phyloP scores from a whole-genome alignment of 2,113 vertebrate species.

The Aleadryas rufinucha region DNA sequence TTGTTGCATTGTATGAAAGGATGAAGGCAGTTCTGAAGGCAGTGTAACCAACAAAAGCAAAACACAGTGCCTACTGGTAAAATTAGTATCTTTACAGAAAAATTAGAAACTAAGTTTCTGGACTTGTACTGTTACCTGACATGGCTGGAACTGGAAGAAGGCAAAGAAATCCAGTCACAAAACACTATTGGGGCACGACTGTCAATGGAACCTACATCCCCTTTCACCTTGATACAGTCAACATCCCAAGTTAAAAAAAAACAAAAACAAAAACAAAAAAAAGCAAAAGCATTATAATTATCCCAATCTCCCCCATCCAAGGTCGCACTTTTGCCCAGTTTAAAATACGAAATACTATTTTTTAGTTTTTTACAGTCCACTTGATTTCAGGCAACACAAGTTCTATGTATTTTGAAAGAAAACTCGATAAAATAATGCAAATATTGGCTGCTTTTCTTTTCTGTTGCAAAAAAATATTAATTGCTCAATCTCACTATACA shows the following conservation, averaged over 20 bases:
- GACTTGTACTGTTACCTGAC: neutral
- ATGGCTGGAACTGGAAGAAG: neutral
- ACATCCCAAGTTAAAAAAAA: neutral
- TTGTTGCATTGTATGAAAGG: neutral
- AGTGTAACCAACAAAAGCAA: neutral
- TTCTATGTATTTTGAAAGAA: neutral
- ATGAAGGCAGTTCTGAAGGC: neutral
- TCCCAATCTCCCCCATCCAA: neutral
- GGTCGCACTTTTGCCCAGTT: neutral
- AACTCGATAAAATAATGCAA: neutral
- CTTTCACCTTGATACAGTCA: neutral
- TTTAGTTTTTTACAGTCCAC: neutral
- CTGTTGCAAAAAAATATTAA: neutral
- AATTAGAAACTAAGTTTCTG: neutral
- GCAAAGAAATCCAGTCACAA: neutral
- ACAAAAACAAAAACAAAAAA: neutral
- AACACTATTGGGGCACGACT: rapidly evolving
- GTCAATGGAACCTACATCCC: neutral
- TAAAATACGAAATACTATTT: neutral
- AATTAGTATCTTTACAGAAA: neutral
- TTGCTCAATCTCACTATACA: neutral
- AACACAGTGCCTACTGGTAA: neutral
- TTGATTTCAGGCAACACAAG: neutral
- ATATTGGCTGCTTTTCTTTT: neutral
- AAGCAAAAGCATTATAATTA: neutral